Base-by-base conservation (phyloP, 1,140 invertebrate genomes). In the Plectrocnemia conspersa region DNA sequence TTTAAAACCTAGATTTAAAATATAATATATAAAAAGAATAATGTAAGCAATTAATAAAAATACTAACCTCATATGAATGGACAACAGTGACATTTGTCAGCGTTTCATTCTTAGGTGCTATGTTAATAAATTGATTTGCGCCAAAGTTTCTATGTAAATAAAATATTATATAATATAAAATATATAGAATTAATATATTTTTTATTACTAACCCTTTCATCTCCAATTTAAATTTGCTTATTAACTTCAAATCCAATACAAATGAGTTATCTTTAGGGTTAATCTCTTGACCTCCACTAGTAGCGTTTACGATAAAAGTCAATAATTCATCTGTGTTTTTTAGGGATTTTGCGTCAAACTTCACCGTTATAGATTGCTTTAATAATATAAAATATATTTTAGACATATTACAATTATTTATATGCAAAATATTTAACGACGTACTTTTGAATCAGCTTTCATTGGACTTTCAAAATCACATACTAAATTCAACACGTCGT, bases 391-490 rank as follows among this genome's bases (percentile, higher is more conserved):
- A 45, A 22, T 13, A 35, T 22, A 44, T 19, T 7, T 9, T 24
- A 44, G 7, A 19, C 6, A 19, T 15, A 44, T 19, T 7, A 44
- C 4, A 9, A 44, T 22, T 19, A 22, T 5, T 19, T 9, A 44
- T 10, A 3, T 4, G 18, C 11, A 48, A 21, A 35, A 6, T 48
- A 3, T 19, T 11, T 19, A 19, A 36, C 10, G 3, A 15, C 9
- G 22, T 45, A 58, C 56, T 33, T 47, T 7, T n/a, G 42, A 11
- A n/a, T 29, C 16, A 13, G 21, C 35, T 3, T 19, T 7, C 16
- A 61, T 13, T 7, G 55, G 59, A 35, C 55, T 61, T 19, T 44
- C 52, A 41, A 61, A 52, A 27, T 61, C 46, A 35, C 59, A 61
- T n/a, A 44, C 40, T 9, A 61, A 44, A 10, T 38, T 19, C 29